Evolutionary conservation across 1,140 invertebrate genomes (phyloP).

Genomic region (Drosophila hydei): DNA sequence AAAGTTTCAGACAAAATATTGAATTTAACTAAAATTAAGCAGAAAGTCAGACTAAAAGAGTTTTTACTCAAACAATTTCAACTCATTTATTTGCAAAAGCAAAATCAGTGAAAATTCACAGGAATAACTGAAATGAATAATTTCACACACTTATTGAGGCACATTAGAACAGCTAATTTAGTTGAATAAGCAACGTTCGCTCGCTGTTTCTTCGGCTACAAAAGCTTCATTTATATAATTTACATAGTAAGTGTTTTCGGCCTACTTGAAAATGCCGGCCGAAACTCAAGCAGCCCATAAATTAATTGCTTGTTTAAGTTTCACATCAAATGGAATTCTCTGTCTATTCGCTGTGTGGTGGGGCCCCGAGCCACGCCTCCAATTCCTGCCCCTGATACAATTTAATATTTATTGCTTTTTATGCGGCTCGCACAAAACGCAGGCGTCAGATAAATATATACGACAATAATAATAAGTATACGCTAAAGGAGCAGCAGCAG

Average conservation of each 20-base stretch:
- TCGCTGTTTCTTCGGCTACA: not conserved
- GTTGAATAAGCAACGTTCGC: not conserved
- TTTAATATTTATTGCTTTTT: constrained; percentile 69
- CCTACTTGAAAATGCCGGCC: constrained; percentile 12
- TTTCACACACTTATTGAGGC: too few relatives aligned
- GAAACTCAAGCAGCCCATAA: constrained; percentile 25
- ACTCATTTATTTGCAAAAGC: not conserved
- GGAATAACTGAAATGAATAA: too few relatives aligned
- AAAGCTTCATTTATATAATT: constrained; percentile 20
- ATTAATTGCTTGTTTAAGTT: constrained; percentile 65
- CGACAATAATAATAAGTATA: constrained; percentile 61
- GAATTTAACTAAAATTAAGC: not conserved
- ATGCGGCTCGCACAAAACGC: constrained; percentile 51
- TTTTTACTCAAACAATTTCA: not conserved
- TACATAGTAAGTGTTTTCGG: constrained; percentile 11
- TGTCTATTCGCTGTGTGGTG: constrained; percentile 39
- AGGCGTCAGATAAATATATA: constrained; percentile 64
- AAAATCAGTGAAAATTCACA: not conserved
- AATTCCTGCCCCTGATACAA: constrained; percentile 24
- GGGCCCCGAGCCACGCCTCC: constrained; percentile 31
- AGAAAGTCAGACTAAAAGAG: not conserved
- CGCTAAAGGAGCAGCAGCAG: constrained; percentile 22
- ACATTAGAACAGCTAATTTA: too few relatives aligned
- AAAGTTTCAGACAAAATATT: constrained; percentile 10
- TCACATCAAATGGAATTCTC: constrained; percentile 50